Evolutionary conservation across 1,140 invertebrate genomes (phyloP).

Genomic region (Drosophila arizonae): DNA sequence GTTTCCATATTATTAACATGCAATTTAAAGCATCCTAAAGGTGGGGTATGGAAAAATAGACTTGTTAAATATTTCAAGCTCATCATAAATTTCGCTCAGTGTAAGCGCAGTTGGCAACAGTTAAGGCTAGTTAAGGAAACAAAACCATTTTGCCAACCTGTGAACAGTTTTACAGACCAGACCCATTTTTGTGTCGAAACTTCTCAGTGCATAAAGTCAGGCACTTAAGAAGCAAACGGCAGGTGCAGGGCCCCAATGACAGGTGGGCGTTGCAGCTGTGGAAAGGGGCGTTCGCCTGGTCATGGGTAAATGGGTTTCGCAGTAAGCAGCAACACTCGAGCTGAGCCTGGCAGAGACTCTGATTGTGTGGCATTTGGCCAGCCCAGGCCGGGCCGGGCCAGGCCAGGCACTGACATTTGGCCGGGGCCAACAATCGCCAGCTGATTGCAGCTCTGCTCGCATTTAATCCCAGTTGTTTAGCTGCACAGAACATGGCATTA

Average conservation of each 20-base stretch:
- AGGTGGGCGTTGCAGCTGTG: neutral
- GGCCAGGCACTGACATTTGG: conserved; percentile 10
- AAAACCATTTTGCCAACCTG: neutral
- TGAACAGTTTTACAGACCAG: neutral
- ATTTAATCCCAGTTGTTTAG: neutral
- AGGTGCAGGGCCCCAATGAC: conserved; percentile 19
- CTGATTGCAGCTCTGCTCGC: conserved; percentile 30
- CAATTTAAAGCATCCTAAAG: too few relatives aligned
- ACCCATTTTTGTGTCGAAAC: conserved; percentile 1
- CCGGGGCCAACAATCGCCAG: conserved; percentile 4
- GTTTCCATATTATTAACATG: too few relatives aligned
- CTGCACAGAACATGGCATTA: conserved; percentile 34
- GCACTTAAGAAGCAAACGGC: conserved; percentile 1
- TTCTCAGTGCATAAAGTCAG: neutral
- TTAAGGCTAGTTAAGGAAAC: neutral
- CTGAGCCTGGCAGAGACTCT: neutral
- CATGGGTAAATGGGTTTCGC: conserved; percentile 11
- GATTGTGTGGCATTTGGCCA: conserved; percentile 10
- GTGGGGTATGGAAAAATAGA: too few relatives aligned
- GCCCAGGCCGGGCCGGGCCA: neutral
- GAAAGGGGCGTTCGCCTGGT: conserved; percentile 1
- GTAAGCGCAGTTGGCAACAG: neutral
- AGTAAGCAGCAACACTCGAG: neutral
- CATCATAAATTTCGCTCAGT: neutral
- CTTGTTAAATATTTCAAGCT: too few relatives aligned